These are phyloP conservation scores for Nerophis lumbriciformis DNA, from an alignment of 2,113 vertebrate species.

Conservation along the genomic window DNA sequence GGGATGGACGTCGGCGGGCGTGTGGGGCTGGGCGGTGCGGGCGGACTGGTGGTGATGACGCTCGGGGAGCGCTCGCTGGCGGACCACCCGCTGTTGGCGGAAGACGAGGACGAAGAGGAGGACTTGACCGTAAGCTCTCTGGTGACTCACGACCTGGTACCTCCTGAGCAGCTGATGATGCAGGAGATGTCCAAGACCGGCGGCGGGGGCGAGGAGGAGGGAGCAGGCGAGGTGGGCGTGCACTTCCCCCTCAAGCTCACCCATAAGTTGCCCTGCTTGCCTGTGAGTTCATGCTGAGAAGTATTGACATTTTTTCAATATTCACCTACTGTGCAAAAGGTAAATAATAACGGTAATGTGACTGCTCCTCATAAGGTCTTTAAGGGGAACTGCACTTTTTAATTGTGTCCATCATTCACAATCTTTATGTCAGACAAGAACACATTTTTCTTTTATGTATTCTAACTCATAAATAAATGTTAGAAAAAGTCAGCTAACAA, in stretches of 20 bases:
- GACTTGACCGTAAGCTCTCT: conserved; percentile 82
- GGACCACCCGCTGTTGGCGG: conserved; percentile 84
- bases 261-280: conserved; percentile 87
- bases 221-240: conserved; percentile 74
- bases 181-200: conserved; percentile 93
- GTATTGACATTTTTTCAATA: too few relatives aligned
- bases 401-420: too few relatives aligned
- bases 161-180: conserved; percentile 96
- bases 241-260: conserved; percentile 82
- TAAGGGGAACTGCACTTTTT: too few relatives aligned
- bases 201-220: conserved; percentile 79
- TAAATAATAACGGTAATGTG: too few relatives aligned
- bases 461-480: too few relatives aligned
- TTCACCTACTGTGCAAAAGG: too few relatives aligned
- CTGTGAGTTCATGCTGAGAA: conserved; percentile 79
- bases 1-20: conserved; percentile 66
- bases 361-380: too few relatives aligned
- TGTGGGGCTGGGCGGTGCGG: conserved; percentile 56
- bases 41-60: conserved; percentile 75
- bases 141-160: conserved; percentile 88
- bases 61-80: conserved; percentile 84
- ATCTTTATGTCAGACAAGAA: too few relatives aligned
- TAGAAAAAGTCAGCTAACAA: too few relatives aligned
- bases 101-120: conserved; percentile 72
- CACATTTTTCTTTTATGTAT: too few relatives aligned